Conservation (phyloP, 2,797 vertebrate genomes). For the Acrossocheilus wenchowensis region DNA sequence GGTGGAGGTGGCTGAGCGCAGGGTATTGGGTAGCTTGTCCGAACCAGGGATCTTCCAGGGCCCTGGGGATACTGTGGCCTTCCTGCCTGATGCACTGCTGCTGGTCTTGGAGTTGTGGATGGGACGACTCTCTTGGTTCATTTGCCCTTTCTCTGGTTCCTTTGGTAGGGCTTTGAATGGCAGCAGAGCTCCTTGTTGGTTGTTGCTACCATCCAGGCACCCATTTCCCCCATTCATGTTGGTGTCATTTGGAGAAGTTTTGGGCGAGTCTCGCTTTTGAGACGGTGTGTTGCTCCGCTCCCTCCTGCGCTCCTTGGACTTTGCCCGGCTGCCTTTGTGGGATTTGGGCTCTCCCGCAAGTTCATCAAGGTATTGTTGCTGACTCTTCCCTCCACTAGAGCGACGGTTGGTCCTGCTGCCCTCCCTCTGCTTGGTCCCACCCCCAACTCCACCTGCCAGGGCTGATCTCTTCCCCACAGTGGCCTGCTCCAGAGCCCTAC, state of each 20-base stretch:
- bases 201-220: constrained; percentile 65
- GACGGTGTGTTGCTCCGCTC: constrained; percentile 64
- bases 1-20: constrained; percentile 89
- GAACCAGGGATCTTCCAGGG: constrained; percentile 97
- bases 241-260: constrained; percentile 66
- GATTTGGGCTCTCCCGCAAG: constrained; percentile 75
- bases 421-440: constrained; percentile 76
- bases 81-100: constrained; percentile 80
- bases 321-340: constrained; percentile 78
- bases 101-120: constrained; percentile 72
- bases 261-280: constrained; percentile 76
- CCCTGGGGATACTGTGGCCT: constrained; percentile 91
- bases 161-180: constrained; percentile 76
- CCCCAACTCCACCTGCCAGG: constrained; percentile 76
- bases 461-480: constrained; percentile 76
- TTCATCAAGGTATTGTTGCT: constrained; percentile 65
- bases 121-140: constrained; percentile 75
- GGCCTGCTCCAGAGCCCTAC: constrained; percentile 76
- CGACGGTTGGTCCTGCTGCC: constrained; percentile 86
- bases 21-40: constrained; percentile 90
- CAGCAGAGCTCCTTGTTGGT: constrained; percentile 76
- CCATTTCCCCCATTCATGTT: constrained; percentile 76
- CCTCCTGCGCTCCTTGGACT: constrained; percentile 78
- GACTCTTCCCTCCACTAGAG: constrained; percentile 69
- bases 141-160: constrained; percentile 76